Evolutionary conservation across 2,888 invertebrate genomes (phyloP), one percentile per base, ranked within the genome.

Genomic region (Seira ritae): DNA sequence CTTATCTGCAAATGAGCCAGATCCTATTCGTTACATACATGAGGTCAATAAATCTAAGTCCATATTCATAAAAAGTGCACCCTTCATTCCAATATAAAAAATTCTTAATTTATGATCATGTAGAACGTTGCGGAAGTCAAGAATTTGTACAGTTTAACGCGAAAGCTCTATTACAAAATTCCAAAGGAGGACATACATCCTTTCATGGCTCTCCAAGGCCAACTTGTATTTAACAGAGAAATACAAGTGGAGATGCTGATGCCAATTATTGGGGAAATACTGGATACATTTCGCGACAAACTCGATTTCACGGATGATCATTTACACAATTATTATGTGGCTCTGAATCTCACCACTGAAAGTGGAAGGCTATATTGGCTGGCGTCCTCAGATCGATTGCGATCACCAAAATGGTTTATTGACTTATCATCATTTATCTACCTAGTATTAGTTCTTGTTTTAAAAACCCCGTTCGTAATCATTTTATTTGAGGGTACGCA

Each of bases 291-390:
- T 15, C 22, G 1, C 12, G 79, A 79, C 22, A 0, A 6, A 0
- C 15, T 83, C 0, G 17, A 60, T 15, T 69, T 83, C n/a, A 71
- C 50, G 17, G 17, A 78, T 20, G 83, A 83, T 50, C 78, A 83
- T 20, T 23, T 83, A 6, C n/a, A 19, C 19, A 83, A 83, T 31
- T 12, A 42, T 12, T 31, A 78, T 0, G 3, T 50, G 0, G 83
- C 24, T 0, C 24, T 60, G 1, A 37, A 12, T 17, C 78, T 46
- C n/a, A 62, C 65, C 0, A 23, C 72, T 3, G 67, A 55, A 17
- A 50, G 10, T n/a, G 79, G 50, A 1, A 50, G 67, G n/a, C 17
- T 20, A 2, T n/a, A 66, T 2, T 79, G 79, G 79, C 12, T 66
- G 12, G 79, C 46, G 0, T 67, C 67, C 0, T 55, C 72, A 3